phyloP scores from a whole-genome alignment of 2,888 invertebrate species.

The Gibbula magus region DNA sequence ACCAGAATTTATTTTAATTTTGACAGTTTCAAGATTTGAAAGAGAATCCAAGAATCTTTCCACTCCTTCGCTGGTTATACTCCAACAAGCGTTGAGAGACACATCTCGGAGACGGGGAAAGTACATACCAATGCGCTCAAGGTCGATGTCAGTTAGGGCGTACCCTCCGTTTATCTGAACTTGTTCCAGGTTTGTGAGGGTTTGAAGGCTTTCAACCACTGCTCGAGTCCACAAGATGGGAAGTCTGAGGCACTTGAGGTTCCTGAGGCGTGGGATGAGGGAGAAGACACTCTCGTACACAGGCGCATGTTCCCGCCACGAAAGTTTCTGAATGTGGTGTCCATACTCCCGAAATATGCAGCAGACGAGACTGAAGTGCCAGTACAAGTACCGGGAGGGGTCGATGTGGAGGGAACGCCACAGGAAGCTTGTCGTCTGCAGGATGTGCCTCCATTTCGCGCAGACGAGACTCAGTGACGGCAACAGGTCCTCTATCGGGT shows the following conservation, averaged over 20 bases:
- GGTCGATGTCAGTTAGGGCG: conserved; percentile 52
- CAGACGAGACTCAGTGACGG: conserved; percentile 57
- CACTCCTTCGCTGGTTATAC: conserved; percentile 52
- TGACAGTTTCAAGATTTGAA: conserved; percentile 47
- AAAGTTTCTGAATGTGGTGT: conserved; percentile 56
- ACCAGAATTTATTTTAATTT: conserved; percentile 62
- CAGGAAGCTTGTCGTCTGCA: conserved; percentile 50
- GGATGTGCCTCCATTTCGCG: conserved; percentile 56
- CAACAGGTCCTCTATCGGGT: conserved; percentile 56
- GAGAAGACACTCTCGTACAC: conserved; percentile 62
- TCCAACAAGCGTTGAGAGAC: conserved; percentile 65
- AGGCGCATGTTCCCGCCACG: conserved; percentile 60
- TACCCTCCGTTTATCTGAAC: conserved; percentile 64
- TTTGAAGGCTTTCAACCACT: conserved; percentile 53
- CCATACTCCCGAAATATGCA: conserved; percentile 59
- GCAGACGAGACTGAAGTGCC: conserved; percentile 57
- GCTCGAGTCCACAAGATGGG: conserved; percentile 63
- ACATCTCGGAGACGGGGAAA: conserved; percentile 53
- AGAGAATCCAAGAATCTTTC: conserved; percentile 45
- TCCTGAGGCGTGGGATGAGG: conserved; percentile 50
- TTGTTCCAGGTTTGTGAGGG: conserved; percentile 49
- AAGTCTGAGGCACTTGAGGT: conserved; percentile 52
- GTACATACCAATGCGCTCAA: conserved; percentile 46
- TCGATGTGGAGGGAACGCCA: conserved; percentile 58
- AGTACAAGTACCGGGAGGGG: conserved; percentile 46